Percentiles rank a stretch among this genome's conserved stretches.
Evolutionary conservation across 2,888 invertebrate genomes (phyloP).

Genomic region (Gastracanthus pulcherrimus): DNA sequence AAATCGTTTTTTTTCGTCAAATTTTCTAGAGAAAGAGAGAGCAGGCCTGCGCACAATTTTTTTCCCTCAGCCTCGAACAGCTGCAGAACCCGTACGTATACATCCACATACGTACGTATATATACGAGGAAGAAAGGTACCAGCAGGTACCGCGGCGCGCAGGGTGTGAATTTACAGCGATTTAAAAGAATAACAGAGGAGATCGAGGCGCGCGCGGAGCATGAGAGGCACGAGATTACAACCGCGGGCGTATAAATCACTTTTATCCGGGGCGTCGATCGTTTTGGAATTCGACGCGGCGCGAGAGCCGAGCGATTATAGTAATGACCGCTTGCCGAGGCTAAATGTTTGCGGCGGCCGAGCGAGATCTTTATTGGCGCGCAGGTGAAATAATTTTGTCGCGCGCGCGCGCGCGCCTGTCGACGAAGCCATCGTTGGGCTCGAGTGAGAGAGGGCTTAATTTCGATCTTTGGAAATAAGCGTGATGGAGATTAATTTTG

Average conservation of each 20-base stretch:
- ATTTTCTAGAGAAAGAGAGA: no score
- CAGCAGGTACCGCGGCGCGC: neutral
- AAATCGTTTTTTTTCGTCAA: neutral
- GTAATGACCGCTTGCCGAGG: constrained; percentile 44
- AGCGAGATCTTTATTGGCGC: constrained; percentile 41
- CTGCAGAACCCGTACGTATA: no score
- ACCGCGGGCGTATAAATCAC: constrained; percentile 49
- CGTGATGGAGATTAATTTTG: constrained; percentile 8
- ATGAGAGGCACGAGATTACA: constrained; percentile 25
- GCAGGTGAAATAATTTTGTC: constrained; percentile 42
- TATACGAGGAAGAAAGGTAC: neutral
- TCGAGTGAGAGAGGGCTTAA: neutral
- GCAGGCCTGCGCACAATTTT: neutral
- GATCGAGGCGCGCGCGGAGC: no score
- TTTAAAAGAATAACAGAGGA: constrained; percentile 36
- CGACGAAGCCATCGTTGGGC: neutral
- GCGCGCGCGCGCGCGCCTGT: constrained; percentile 8
- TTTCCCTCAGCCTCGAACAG: neutral
- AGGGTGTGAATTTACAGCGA: constrained; percentile 56
- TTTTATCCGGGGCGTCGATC: constrained; percentile 48
- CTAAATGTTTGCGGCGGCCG: constrained; percentile 26
- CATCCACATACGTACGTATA: no score
- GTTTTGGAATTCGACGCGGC: constrained; percentile 32
- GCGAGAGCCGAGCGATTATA: constrained; percentile 48
- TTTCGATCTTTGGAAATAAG: neutral